Evolutionary conservation across 2,888 invertebrate species (phyloP).

Genomic region (Eustalomyia histrio): DNA sequence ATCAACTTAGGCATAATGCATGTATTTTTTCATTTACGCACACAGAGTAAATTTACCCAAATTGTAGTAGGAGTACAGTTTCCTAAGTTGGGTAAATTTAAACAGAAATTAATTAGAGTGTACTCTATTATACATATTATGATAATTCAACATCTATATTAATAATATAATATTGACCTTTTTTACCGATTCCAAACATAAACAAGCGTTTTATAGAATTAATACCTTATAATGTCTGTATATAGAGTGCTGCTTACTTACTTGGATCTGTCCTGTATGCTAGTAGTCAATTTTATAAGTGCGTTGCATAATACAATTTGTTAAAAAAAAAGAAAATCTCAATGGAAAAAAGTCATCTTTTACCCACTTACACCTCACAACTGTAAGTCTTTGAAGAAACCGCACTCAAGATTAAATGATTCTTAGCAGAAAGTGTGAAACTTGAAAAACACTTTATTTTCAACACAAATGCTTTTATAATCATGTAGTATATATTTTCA

Average conservation of each 20-base stretch:
- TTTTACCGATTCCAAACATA: too few relatives aligned
- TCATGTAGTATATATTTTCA: not conserved
- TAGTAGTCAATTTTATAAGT: not conserved
- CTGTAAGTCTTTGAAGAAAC: slow-evolving; percentile 33
- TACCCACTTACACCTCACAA: slow-evolving; percentile 33
- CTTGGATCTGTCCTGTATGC: not conserved
- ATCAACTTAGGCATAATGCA: too few relatives aligned
- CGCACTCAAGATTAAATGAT: slow-evolving; percentile 36
- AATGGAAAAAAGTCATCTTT: slow-evolving; percentile 14
- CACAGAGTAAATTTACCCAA: too few relatives aligned
- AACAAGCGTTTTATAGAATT: too few relatives aligned
- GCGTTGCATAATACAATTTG: not conserved
- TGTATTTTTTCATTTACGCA: too few relatives aligned
- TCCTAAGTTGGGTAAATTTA: too few relatives aligned
- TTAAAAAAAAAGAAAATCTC: not conserved
- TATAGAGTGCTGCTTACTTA: not conserved
- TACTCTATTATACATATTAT: too few relatives aligned
- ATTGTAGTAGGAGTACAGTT: too few relatives aligned
- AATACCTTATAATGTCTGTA: too few relatives aligned
- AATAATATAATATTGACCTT: too few relatives aligned
- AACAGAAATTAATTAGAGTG: too few relatives aligned
- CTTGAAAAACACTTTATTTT: slow-evolving; percentile 45
- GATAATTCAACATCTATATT: too few relatives aligned
- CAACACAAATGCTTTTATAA: slow-evolving; percentile 5
- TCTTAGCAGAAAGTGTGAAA: slow-evolving; percentile 52